Base-by-base conservation (phyloP, 1,140 invertebrate genomes). In the Brachionus plicatilis region DNA sequence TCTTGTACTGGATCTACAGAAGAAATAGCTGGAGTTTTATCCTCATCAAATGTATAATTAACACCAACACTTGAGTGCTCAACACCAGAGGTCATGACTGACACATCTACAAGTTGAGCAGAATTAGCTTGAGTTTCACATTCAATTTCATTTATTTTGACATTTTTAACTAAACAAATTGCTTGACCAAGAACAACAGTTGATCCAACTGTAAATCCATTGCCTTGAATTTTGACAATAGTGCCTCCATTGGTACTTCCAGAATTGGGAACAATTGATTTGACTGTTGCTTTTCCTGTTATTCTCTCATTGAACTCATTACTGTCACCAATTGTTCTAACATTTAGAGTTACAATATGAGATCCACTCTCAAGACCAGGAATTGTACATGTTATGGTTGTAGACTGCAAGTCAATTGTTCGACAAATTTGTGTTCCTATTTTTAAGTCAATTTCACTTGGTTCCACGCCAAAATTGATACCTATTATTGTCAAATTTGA, bases 211-310 rank as follows among this genome's bases (percentile, higher is more conserved):
- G 60, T 12, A 47, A 89, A 88, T 1, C 88, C 88, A 7, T 85
- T 72, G 0, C 88, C 88, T n/a, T 84, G 85, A n/a, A 88, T 76
- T 17, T 86, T 87, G 6, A 89, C n/a, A 14, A 65, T 20, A 1
- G 88, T 88, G 2, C 88, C 88, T 14, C 88, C 88, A 56, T 85
- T 68, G 1, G 27, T 56, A 27, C 82, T 83, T 33, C 82, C 82
- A 41, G 24, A 37, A 33, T 14, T 33, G 7, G 82, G 82, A 17
- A 5, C 11, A 56, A 83, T 65, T 11, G 79, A 65, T 37, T 50
- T n/a, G 4, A 76, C 9, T 12, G 43, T 50, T 27, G 20, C 20
- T 12, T 14, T 27, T 3, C 72, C 72, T 17, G 17, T 27, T 50
- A 76, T 50, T 76, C 27, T 76, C 8, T 76, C 27, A 50, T 27